A percentile compares a stretch with the other conserved stretches of the same genome.
These are phyloP conservation scores for Oreochromis mossambicus DNA, from an alignment of 2,797 vertebrate genomes.

Conservation along the genomic window DNA sequence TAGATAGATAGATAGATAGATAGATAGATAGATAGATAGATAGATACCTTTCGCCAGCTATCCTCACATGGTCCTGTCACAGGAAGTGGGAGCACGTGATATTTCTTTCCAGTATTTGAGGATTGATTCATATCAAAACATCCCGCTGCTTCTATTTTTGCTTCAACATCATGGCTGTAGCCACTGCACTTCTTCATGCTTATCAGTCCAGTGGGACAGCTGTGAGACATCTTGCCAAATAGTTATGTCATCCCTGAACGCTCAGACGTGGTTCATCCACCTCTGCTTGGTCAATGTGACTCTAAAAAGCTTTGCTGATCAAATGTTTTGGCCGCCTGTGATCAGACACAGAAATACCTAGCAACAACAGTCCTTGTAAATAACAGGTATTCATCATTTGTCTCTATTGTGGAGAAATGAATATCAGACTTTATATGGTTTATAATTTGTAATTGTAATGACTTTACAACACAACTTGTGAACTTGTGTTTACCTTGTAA, in stretches of 20 bases:
- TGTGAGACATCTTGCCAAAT: neutral
- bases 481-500: neutral
- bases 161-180: neutral
- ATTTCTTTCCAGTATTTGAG: neutral
- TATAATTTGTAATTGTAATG: neutral
- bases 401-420: neutral
- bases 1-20: too few species aligned
- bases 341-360: neutral
- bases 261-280: neutral
- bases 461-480: neutral
- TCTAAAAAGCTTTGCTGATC: neutral
- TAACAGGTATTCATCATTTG: neutral
- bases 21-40: too few species aligned
- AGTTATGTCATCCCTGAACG: slow-evolving; percentile 1
- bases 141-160: neutral
- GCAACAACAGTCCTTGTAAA: neutral
- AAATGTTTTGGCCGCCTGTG: neutral
- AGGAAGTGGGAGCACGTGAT: neutral
- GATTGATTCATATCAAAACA: neutral
- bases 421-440: neutral
- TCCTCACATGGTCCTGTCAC: neutral
- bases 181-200: fast-evolving
- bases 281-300: neutral
- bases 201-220: neutral
- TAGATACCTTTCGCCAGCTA: neutral